Evolutionary conservation across 2,888 invertebrate genomes (phyloP), one percentile per base, ranked within the genome.

Genomic region (Morpho deidamia): DNA sequence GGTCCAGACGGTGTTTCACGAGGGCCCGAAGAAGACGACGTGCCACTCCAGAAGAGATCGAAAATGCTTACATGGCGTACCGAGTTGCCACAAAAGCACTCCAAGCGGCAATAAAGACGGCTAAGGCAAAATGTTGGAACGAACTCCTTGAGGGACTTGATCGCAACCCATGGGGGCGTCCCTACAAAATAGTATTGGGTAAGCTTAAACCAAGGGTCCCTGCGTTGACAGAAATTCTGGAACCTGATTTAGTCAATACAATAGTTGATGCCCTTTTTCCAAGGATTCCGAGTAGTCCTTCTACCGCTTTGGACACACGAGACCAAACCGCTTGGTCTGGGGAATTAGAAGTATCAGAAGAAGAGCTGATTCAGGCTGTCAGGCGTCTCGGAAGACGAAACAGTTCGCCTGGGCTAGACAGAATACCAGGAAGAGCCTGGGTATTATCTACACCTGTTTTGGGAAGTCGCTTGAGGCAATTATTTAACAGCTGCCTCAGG

Each of bases 151-250:
- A 55, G 42, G 43, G 32, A 9, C 40, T 56, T 7, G 44, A 57
- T 11, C 11, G 44, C 11, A 43, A 55, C 12, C 55, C 59, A 1
- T 59, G 54, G 56, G 60, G 58, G 3, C 59, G 56, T 5, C 55
- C 58, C n/a, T n/a, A n/a, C n/a, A n/a, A n/a, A n/a, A n/a, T n/a
- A n/a, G n/a, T n/a, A n/a, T n/a, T n/a, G n/a, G 1, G 48, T 1
- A 60, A 62, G 38, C 44, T 62, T 1, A 34, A 57, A 7, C 54
- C 58, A 3, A 58, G 58, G 55, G 43, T 57, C 8, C 60, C 59
- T 10, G 56, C 63, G 0, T 10, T 59, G n/a, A 60, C 58, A 32
- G 55, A 53, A 23, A 63, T 55, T 2, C 14, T 60, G 0, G 54
- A 51, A n/a, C 44, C 55, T 2, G 41, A 34, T 10, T 9, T 55